A percentile compares a stretch with the other conserved stretches of the same genome.
Conservation (phyloP, 2,797 vertebrate species). For the Limosa lapponica region DNA sequence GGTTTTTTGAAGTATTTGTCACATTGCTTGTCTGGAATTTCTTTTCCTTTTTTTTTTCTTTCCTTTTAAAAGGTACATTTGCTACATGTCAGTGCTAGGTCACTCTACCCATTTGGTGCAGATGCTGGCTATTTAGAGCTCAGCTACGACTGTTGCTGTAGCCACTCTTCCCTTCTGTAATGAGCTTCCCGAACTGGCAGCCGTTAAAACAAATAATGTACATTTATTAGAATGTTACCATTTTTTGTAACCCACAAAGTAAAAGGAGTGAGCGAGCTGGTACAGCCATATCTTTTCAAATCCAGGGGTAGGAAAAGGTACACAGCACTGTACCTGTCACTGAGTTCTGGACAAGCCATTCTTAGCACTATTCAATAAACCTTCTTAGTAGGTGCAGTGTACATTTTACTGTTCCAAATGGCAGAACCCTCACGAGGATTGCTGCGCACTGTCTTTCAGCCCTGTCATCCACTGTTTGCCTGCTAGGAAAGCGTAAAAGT, state of each 20-base stretch:
- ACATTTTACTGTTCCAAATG: background rate
- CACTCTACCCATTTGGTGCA: background rate
- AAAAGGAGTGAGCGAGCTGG: background rate
- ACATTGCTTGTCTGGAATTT: background rate
- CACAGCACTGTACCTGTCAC: background rate
- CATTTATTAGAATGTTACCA: background rate
- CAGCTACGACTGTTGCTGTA: accelerated
- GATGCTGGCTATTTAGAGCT: background rate
- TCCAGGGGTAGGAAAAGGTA: background rate
- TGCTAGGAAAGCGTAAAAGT: background rate
- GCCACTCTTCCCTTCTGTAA: background rate
- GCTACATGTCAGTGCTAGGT: background rate
- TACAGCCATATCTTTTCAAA: background rate
- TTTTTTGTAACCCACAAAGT: background rate
- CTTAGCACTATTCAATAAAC: background rate
- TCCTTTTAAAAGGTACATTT: background rate
- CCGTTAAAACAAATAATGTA: background rate
- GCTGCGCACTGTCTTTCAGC: background rate
- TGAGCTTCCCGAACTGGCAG: background rate
- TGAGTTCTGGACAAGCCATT: background rate
- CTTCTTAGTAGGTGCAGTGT: background rate
- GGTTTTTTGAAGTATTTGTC: background rate
- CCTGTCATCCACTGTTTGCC: background rate
- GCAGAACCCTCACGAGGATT: background rate
- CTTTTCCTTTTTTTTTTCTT: background rate